These are phyloP conservation scores for Tanytarsus gracilentus DNA, from an alignment of 2,888 invertebrate genomes.

Conservation along the genomic window DNA sequence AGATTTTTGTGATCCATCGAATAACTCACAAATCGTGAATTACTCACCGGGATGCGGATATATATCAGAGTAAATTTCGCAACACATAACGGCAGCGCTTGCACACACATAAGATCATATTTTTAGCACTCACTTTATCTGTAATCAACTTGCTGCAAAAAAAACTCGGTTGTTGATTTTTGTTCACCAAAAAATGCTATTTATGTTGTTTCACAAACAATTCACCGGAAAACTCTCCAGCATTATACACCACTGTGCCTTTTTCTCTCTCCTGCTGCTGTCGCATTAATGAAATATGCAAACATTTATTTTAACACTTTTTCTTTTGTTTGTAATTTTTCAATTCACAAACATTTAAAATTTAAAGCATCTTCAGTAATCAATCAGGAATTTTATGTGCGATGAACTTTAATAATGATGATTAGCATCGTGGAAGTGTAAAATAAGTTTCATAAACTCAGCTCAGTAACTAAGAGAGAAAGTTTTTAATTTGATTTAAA, in stretches of 20 bases:
- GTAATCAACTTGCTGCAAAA: conserved; percentile 2
- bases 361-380: background rate
- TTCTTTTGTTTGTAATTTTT: background rate
- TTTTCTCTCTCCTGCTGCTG: background rate
- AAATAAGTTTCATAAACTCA: background rate
- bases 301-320: conserved; percentile 2
- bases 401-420: background rate
- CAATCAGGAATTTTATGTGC: background rate
- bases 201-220: background rate
- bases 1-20: too few relatives aligned
- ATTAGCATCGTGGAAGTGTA: background rate
- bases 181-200: background rate
- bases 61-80: background rate
- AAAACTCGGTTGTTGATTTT: background rate
- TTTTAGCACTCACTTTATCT: conserved; percentile 5
- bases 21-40: too few relatives aligned
- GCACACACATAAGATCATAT: background rate
- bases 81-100: background rate
- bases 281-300: conserved; percentile 12
- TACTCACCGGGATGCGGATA: too few relatives aligned
- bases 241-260: too few relatives aligned
- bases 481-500: conserved; percentile 11
- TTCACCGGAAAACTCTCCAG: background rate
- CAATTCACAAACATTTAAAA: background rate
- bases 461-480: background rate